These are phyloP conservation scores for Ornithoptera priamus DNA, from an alignment of 2,888 invertebrate genomes.

Conservation along the genomic window DNA sequence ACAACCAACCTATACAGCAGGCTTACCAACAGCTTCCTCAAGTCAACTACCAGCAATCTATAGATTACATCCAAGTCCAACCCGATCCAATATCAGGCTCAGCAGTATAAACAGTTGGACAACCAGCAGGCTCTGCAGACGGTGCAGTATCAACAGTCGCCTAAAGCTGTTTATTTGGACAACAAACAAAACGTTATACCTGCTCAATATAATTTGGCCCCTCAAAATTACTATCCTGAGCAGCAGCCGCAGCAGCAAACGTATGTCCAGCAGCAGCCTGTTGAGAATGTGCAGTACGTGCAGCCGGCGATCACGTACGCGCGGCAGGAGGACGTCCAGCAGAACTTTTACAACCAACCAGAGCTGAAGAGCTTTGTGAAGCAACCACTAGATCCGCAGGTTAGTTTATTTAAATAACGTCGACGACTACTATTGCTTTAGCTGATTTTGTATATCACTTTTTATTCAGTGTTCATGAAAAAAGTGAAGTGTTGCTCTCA, in stretches of 20 bases:
- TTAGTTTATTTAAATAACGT: constrained; percentile 1
- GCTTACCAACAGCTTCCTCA: constrained; percentile 32
- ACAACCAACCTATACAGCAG: constrained; percentile 27
- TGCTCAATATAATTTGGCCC: constrained; percentile 32
- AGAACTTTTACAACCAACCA: constrained; percentile 31
- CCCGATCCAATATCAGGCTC: constrained; percentile 18
- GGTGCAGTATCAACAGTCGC: constrained; percentile 30
- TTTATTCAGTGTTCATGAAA: too few species aligned
- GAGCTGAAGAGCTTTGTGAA: constrained; percentile 37
- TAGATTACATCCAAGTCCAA: constrained; percentile 23
- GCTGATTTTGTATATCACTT: too few species aligned
- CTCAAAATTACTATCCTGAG: constrained; percentile 28
- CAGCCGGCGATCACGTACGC: constrained; percentile 33
- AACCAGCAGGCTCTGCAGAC: constrained; percentile 27
- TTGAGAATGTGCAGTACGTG: constrained; percentile 25
- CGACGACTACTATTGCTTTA: too few species aligned
- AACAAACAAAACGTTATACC: constrained; percentile 16
- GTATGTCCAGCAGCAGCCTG: constrained; percentile 34
- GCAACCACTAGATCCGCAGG: constrained; percentile 35
- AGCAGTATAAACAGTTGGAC: constrained; percentile 24
- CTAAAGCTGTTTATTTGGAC: constrained; percentile 13
- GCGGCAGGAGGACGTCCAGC: constrained; percentile 30
- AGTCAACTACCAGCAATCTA: constrained; percentile 23
- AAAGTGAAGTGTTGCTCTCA: too few species aligned
- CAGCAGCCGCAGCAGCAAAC: constrained; percentile 27